Evolutionary conservation across 53 echinoderm and acorn worm genomes (phyloP).

Genomic region (Echinometra lucunter): DNA sequence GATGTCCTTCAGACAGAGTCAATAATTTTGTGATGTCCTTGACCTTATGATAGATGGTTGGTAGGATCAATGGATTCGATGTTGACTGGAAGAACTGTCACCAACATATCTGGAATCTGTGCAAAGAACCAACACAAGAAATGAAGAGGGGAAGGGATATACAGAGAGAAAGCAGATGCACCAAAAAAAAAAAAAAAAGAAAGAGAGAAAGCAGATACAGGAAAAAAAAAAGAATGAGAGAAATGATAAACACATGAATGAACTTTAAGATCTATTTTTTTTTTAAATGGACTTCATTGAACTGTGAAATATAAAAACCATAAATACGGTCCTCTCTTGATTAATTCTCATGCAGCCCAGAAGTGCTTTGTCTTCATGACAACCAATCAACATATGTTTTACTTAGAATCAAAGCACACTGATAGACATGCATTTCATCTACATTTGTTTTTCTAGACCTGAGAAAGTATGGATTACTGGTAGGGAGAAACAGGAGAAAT

Average conservation of each 20-base stretch:
- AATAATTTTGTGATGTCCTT: not conserved
- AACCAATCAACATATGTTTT: too few relatives aligned
- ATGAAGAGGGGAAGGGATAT: not conserved
- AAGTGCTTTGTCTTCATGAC: not conserved
- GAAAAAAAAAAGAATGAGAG: not conserved
- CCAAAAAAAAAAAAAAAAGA: not conserved
- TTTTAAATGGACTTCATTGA: too few relatives aligned
- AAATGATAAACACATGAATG: not conserved
- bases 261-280: too few relatives aligned
- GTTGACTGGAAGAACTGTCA: conserved; percentile 63
- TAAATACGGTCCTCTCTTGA: too few relatives aligned
- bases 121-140: not conserved
- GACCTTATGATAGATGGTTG: not conserved
- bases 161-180: not conserved
- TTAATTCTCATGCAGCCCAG: too few relatives aligned
- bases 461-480: too few relatives aligned
- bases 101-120: conserved; percentile 57
- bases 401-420: not conserved
- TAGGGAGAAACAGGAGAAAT: not conserved
- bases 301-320: too few relatives aligned
- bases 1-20: conserved; percentile 13
- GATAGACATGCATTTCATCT: not conserved
- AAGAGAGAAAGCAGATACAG: too few relatives aligned
- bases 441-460: not conserved
- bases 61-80: conserved; percentile 51